Conservation (phyloP, 2,888 invertebrate species). For the Pyrrhia umbra region DNA sequence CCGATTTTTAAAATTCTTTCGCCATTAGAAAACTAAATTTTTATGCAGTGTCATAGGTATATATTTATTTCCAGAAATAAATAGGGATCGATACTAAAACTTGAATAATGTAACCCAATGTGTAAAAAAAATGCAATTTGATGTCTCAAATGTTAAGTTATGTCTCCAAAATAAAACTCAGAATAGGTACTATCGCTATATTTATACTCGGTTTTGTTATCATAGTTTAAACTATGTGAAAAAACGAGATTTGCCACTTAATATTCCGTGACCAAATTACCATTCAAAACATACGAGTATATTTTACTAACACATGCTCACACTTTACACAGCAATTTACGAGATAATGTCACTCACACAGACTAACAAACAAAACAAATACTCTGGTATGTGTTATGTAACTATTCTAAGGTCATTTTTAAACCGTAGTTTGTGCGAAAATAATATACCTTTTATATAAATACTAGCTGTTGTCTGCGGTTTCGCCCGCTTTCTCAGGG, state of each 20-base stretch:
- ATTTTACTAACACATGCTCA: constrained; percentile 18
- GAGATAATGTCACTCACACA: constrained; percentile 20
- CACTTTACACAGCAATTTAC: constrained; percentile 3
- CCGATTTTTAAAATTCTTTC: too few relatives aligned
- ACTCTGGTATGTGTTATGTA: constrained; percentile 21
- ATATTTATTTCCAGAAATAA: too few relatives aligned
- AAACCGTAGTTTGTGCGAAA: background rate
- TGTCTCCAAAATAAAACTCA: too few relatives aligned
- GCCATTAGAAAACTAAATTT: too few relatives aligned
- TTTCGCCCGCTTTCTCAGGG: too few relatives aligned
- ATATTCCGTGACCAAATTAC: background rate
- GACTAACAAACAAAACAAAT: constrained; percentile 20
- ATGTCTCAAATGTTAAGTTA: too few relatives aligned
- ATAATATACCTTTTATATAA: background rate
- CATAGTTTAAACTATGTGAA: background rate
- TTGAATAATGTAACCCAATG: too few relatives aligned
- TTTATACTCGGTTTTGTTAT: background rate
- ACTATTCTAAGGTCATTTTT: constrained; percentile 13
- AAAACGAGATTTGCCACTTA: constrained; percentile 3
- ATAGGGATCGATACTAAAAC: too few relatives aligned
- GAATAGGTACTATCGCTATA: background rate
- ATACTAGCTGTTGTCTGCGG: too few relatives aligned
- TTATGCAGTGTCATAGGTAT: too few relatives aligned
- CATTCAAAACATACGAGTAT: background rate
- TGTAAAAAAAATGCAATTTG: too few relatives aligned